Evolutionary conservation across 2,888 invertebrate species (phyloP), one percentile per base, ranked within the genome.

Genomic region (Caenorhabditis sp.): DNA sequence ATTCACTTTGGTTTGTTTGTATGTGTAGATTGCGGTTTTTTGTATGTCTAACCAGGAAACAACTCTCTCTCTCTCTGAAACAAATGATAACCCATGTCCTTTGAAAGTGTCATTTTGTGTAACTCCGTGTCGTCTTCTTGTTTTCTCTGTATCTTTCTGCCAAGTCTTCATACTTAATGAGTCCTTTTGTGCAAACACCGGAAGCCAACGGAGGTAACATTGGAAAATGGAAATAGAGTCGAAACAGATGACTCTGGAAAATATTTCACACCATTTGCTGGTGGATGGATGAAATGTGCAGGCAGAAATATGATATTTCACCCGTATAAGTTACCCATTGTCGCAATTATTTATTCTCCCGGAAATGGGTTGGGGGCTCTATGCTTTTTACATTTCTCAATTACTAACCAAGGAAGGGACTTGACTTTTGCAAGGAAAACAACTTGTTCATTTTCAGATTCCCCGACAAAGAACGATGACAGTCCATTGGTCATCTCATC

Each of bases 401-500:
- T 32, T 58, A 70, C 64, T 72, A 74, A 74, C 74, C 24, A 0
- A 35, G 28, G 1, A 11, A 32, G 9, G 9, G 9, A 13, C n/a
- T n/a, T n/a, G n/a, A n/a, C n/a, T n/a, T n/a, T n/a, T n/a, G n/a
- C n/a, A 22, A 44, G 20, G 37, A 51, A 18, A n/a, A 24, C 6
- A 58, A 9, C 2, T 28, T 1, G 20, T 15, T 15, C 11, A 20
- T 37, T 72, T 74, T 65, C 65, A 81, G 80, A 81, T 35, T 22
- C 13, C 18, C 76, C 80, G 15, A 65, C 80, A 1, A 32, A 24
- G n/a, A 51, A 76, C 1, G 64, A 81, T 32, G 53, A 60, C 4
- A 83, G 79, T 22, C 83, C 85, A 9, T 47, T 85, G 6, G 78
- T 80, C 37, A 69, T 85, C 18, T 72, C 81, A 22, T 77, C 82